Conservation (phyloP, 2,888 invertebrate genomes). For the Encarsia formosa region DNA sequence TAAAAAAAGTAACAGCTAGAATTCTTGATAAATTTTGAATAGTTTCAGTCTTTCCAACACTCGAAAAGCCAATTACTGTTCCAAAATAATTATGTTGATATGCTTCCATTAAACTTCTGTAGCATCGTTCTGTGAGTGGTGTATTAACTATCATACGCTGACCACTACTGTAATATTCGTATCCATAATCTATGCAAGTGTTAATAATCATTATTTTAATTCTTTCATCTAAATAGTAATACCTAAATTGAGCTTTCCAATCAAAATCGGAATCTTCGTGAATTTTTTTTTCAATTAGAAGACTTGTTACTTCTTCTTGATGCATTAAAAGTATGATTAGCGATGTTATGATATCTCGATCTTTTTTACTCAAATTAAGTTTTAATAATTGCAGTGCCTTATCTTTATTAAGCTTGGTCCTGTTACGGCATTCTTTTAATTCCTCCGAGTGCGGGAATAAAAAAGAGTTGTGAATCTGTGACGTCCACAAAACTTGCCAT, state of each 20-base stretch:
- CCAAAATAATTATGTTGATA: slow-evolving; percentile 59
- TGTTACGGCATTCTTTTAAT: slow-evolving; percentile 52
- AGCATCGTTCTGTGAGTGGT: slow-evolving; percentile 55
- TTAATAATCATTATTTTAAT: slow-evolving; percentile 54
- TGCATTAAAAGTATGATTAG: slow-evolving; percentile 57
- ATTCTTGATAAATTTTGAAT: slow-evolving; percentile 58
- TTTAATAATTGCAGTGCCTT: slow-evolving; percentile 59
- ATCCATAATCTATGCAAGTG: slow-evolving; percentile 56
- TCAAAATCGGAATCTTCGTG: slow-evolving; percentile 55
- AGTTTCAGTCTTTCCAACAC: slow-evolving; percentile 57
- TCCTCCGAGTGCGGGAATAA: slow-evolving; percentile 40
- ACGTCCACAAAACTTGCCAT: slow-evolving; percentile 65
- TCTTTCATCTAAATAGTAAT: slow-evolving; percentile 54
- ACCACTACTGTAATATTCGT: slow-evolving; percentile 60
- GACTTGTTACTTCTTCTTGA: slow-evolving; percentile 55
- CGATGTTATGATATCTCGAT: slow-evolving; percentile 55
- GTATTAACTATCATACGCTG: slow-evolving; percentile 50
- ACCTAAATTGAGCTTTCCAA: slow-evolving; percentile 60
- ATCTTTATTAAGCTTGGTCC: slow-evolving; percentile 53
- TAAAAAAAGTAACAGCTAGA: slow-evolving; percentile 57
- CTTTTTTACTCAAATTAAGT: slow-evolving; percentile 56
- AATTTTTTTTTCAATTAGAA: slow-evolving; percentile 47
- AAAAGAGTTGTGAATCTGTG: slow-evolving; percentile 57
- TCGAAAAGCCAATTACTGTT: slow-evolving; percentile 52
- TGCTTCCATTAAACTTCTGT: slow-evolving; percentile 60